A percentile compares a stretch with the other conserved stretches of the same genome.
Conservation (phyloP, 2,888 invertebrate species). For the Fabriciana adippe region DNA sequence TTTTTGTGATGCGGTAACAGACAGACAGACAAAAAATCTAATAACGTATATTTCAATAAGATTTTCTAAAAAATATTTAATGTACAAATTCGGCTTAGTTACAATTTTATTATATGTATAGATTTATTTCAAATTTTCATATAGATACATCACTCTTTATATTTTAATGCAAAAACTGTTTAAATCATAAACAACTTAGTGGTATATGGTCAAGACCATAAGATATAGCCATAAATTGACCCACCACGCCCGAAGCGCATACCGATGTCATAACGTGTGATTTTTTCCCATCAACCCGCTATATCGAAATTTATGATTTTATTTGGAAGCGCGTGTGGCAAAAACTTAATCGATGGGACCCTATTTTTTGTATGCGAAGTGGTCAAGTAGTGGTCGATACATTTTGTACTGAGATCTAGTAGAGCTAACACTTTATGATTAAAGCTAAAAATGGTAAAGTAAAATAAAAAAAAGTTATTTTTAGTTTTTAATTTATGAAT, state of each 20-base stretch:
- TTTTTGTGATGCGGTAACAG: too few species aligned
- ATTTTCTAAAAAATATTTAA: too few species aligned
- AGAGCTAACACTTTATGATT: background rate
- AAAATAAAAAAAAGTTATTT: too few species aligned
- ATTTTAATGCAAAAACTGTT: constrained; percentile 10
- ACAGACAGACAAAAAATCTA: too few species aligned
- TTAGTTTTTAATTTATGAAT: too few species aligned
- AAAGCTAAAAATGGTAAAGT: too few species aligned
- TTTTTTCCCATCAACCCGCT: constrained; percentile 67
- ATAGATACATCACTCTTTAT: too few species aligned
- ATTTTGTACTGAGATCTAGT: background rate
- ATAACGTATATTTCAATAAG: too few species aligned
- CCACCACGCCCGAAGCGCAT: constrained; percentile 55
- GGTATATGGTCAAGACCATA: constrained; percentile 42
- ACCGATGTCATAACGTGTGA: constrained; percentile 55
- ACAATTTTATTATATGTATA: too few species aligned
- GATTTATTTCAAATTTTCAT: too few species aligned
- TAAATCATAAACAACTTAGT: constrained; percentile 30
- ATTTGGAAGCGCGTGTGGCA: constrained; percentile 67
- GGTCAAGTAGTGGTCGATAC: constrained; percentile 18
- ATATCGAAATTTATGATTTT: constrained; percentile 73
- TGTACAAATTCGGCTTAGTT: too few species aligned
- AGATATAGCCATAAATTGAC: constrained; percentile 74
- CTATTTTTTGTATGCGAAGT: constrained; percentile 26
- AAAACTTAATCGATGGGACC: constrained; percentile 68